These are phyloP conservation scores for Apostichopus californicus DNA, from an alignment of 35 echinoderm and acorn worm genomes.

Conservation along the genomic window DNA sequence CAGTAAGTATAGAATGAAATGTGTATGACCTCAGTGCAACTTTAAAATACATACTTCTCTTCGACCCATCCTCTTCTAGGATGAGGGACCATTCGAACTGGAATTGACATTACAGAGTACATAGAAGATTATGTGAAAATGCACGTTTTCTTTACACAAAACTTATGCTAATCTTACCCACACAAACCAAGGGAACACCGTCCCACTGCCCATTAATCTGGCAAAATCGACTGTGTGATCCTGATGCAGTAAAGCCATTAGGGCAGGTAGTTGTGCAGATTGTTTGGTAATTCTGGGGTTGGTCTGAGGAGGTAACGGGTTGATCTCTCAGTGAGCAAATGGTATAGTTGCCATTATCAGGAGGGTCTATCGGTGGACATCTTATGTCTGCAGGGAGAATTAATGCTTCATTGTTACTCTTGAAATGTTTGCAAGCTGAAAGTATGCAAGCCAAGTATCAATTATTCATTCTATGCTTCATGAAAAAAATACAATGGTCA, in stretches of 20 bases:
- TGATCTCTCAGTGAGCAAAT: neutral
- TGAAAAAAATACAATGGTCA: too few relatives aligned
- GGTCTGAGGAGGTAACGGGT: neutral
- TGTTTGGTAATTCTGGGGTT: neutral
- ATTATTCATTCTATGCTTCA: too few relatives aligned
- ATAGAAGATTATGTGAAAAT: too few relatives aligned
- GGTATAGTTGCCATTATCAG: neutral
- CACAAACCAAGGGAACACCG: neutral
- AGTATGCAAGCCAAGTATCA: too few relatives aligned
- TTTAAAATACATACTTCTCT: too few relatives aligned
- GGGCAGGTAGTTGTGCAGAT: neutral
- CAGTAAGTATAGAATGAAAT: too few relatives aligned
- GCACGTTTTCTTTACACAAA: too few relatives aligned
- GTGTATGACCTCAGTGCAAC: too few relatives aligned
- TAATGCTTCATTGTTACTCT: neutral
- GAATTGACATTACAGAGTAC: too few relatives aligned
- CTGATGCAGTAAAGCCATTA: neutral
- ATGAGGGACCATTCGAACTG: too few relatives aligned
- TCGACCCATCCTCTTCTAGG: too few relatives aligned
- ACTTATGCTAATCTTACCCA: neutral
- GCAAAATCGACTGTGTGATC: neutral
- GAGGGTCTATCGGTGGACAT: neutral
- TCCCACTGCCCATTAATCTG: conserved; percentile 1
- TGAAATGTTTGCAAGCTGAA: too few relatives aligned
- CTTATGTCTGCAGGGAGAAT: neutral